Percentiles rank a stretch among this genome's conserved stretches.
Evolutionary conservation across 2,113 vertebrate genomes (phyloP).

Genomic region (Thalassarche chlororhynchos): DNA sequence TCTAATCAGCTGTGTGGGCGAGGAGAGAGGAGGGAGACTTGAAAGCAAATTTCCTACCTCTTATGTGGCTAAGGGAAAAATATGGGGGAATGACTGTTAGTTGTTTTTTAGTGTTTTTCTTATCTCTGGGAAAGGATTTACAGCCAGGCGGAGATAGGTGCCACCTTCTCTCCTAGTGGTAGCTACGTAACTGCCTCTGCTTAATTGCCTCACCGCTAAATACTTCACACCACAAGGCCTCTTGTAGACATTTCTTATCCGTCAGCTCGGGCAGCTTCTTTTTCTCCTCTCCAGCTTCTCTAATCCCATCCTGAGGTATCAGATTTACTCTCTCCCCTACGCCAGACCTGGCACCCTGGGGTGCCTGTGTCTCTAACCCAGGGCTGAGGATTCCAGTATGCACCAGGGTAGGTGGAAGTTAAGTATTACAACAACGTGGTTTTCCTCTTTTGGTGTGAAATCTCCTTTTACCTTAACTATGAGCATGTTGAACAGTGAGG

Average conservation of each 20-base stretch:
- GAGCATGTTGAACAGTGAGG: not conserved
- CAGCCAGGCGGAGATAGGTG: not conserved
- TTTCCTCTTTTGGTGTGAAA: slow-evolving; percentile 20
- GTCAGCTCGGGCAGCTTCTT: not conserved
- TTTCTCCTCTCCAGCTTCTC: not conserved
- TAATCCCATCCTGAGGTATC: not conserved
- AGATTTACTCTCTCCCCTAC: not conserved
- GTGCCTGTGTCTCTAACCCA: not conserved
- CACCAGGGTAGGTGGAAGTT: not conserved
- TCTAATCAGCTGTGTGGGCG: not conserved
- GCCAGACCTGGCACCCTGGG: not conserved
- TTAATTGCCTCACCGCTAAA: not conserved
- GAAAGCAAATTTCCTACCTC: slow-evolving; percentile 46
- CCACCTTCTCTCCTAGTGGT: not conserved
- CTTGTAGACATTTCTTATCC: not conserved
- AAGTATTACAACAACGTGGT: not conserved
- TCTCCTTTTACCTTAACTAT: not conserved
- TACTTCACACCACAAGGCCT: not conserved
- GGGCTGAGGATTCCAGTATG: not conserved
- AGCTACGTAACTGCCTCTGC: not conserved
- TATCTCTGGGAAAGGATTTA: slow-evolving; percentile 9
- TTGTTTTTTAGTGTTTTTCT: not conserved
- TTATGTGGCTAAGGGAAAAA: slow-evolving; percentile 36
- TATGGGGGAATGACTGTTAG: not conserved
- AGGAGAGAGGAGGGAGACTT: slow-evolving; percentile 7